Base-by-base conservation (phyloP, 2,797 vertebrate species). In the Notolepis coatsorum region DNA sequence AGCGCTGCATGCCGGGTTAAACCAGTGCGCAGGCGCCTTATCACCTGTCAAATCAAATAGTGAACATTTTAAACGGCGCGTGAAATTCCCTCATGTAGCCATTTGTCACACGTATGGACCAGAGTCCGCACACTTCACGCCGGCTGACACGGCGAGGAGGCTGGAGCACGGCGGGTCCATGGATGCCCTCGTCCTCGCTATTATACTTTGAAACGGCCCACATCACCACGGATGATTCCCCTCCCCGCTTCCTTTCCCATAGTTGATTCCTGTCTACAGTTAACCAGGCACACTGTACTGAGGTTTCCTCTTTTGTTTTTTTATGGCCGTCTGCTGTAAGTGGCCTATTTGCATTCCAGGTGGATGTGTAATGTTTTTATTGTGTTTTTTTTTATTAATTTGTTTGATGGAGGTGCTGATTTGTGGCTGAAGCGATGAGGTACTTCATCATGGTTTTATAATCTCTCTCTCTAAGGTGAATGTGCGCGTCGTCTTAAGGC, bases 161-260 rank as follows among this genome's bases (percentile, higher is more conserved):
- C n/a, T 65, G 60, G 68, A 65, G 48, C 51, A 71, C 20, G 7
- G 48, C 68, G 46, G 45, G 67, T 61, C 56, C 59, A 38, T 47
- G 30, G 66, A 82, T 73, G 73, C 69, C 56, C 57, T 65, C 75
- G 73, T 69, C 39, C 9, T 38, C 59, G 66, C 54, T 69, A 51
- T 73, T 73, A 80, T 74, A 46, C 67, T 74, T 68, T 41, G 66
- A 81, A 89, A 87, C 81, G 78, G 83, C 84, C 67, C 74, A 68
- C 61, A 75, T 68, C 73, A 73, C 72, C 66, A 64, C 70, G 77
- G 61, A 71, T 77, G 76, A 81, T 85, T 86, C 83, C 51, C 48
- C 47, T 82, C 64, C 52, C 51, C 65, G 62, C 80, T 83, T 56
- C 45, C 80, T 79, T 81, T 69, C 65, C 76, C 73, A 72, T 61